Evolutionary conservation across 2,797 vertebrate genomes (phyloP), one percentile per base, ranked within the genome.

Genomic region (Lophotriccus pileatus): DNA sequence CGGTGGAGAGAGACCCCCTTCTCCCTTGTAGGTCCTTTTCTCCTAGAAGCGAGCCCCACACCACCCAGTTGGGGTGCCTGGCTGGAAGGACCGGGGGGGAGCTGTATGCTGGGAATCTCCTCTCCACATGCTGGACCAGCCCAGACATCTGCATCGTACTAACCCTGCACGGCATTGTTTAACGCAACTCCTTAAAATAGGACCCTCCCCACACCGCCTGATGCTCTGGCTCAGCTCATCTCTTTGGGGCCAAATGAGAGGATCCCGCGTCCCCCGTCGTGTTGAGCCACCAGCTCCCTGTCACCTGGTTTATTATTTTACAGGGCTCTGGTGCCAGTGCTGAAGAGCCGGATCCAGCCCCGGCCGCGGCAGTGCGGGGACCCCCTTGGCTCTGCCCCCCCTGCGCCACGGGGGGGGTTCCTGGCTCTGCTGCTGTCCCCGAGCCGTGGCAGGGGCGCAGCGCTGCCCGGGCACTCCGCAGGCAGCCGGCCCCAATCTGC

Each of bases 381-480:
- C 9, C n/a, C 36, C 34, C n/a, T 18, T 0, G 1, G 32, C 64
- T 47, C 60, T n/a, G 47, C 23, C 7, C 22, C 36, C 79, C 46
- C 34, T 1, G 12, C 2, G 3, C 44, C 63, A 1, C 0, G 11
- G 8, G 21, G 21, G 14, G 46, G 23, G 15, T 37, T 2, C 15
- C n/a, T n/a, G 75, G 55, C 74, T 53, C 36, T 44, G 75, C 78
- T 77, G 32, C 46, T 62, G 55, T 58, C 70, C 77, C 64, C 7
- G 14, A 12, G 78, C 78, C 7, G 27, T 14, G 63, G 20, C 15
- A 5, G 83, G 84, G 86, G 41, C 18, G 0, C 3, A 1, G 72
- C 93, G 94, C 94, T 96, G 89, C 87, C 74, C 84, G 84, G 95
- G 96, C 76, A 13, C 92, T 53, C 96, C 70, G 95, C 96, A 88